These are phyloP conservation scores for Caenorhabditis tropicalis DNA, from an alignment of 1,140 invertebrate species.

Conservation along the genomic window DNA sequence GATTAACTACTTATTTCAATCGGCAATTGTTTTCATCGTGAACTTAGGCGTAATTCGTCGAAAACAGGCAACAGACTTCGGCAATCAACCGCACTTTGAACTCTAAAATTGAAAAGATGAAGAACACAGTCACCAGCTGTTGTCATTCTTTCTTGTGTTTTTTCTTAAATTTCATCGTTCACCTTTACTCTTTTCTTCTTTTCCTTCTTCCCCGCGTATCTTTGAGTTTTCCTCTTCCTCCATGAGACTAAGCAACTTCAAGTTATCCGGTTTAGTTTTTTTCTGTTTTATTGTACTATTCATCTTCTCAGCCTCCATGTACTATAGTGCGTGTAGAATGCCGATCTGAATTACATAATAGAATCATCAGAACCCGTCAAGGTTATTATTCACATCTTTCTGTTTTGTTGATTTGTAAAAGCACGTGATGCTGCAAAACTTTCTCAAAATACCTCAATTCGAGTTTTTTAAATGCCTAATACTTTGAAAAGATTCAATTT, in stretches of 20 bases:
- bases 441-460: not conserved
- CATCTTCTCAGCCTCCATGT: not conserved
- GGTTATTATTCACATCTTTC: not conserved
- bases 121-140: not conserved
- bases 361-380: conserved; percentile 3
- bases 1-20: no score
- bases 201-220: not conserved
- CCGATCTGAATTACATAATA: not conserved
- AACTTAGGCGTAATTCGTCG: not conserved
- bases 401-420: not conserved
- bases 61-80: not conserved
- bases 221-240: not conserved
- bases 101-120: not conserved
- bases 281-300: not conserved
- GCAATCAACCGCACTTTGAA: not conserved
- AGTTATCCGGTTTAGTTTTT: not conserved
- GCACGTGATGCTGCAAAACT: not conserved
- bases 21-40: not conserved
- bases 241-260: not conserved
- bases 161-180: not conserved
- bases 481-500: not conserved
- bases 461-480: no score
- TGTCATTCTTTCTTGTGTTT: not conserved
- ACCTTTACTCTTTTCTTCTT: not conserved
- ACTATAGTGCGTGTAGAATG: not conserved